Evolutionary conservation across 1,140 invertebrate genomes (phyloP), one percentile per base, ranked within the genome.

Genomic region (Eriosoma lanigerum): DNA sequence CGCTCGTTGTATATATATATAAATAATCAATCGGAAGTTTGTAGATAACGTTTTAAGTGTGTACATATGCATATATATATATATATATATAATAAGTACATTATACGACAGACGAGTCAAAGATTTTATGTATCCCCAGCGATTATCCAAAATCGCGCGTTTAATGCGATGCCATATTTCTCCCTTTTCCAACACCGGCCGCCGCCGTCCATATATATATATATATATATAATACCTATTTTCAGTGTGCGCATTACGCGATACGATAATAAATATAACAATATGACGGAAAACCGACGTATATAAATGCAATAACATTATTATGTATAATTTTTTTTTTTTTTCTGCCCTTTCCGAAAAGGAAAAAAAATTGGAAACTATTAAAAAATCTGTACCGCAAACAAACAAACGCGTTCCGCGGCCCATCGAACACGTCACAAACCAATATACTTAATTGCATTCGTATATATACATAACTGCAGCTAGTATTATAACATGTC

Each of bases 361-460:
- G 9, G 1, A 48, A 48, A 48, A 48, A 48, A 48, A 1, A 38
- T 38, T 38, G 32, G 3, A 32, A 62, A 62, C 29, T 26, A 62
- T 62, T 32, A 62, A 62, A 62, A 62, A 32, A 1, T 5, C 26
- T 32, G 29, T n/a, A 62, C 10, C 4, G 60, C 60, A 32, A 60
- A 29, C n/a, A n/a, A n/a, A n/a, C 26, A 60, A 62, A 62, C 8
- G 29, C 60, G 32, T 62, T 26, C 26, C 60, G 60, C 26, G 60
- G 60, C 26, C 19, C 60, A 62, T 62, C 26, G 29, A 62, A 32
- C 60, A 62, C 29, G 60, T 62, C 60, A 62, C 60, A n/a, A 62
- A 29, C 60, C 60, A 62, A 62, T 62, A 62, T 32, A 62, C 17
- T 62, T 32, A 62, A 62, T 62, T 62, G 60, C 15, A 15, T 29